A percentile compares a stretch with the other conserved stretches of the same genome.
Evolutionary conservation across 2,888 invertebrate species (phyloP).

Genomic region (Temnothorax unifasciatus): DNA sequence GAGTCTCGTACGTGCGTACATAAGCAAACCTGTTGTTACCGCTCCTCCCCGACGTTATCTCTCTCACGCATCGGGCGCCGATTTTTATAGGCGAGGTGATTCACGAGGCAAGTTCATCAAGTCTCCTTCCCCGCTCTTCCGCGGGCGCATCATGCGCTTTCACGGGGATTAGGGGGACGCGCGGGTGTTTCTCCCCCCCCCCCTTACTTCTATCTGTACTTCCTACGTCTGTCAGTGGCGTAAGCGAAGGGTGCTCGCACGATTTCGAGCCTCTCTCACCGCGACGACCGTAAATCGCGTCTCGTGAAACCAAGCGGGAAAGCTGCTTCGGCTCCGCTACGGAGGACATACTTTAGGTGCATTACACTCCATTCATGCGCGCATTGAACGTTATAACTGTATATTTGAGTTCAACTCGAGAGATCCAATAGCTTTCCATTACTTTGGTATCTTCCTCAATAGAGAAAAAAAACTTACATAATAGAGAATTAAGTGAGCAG

Average conservation of each 20-base stretch:
- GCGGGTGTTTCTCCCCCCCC: neutral
- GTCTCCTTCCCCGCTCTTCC: constrained; percentile 71
- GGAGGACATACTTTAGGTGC: constrained; percentile 46
- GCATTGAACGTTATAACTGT: constrained; percentile 42
- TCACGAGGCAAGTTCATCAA: constrained; percentile 82
- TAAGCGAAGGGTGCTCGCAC: constrained; percentile 36
- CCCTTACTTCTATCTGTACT: constrained; percentile 53
- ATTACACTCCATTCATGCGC: constrained; percentile 54
- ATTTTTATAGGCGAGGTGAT: constrained; percentile 79
- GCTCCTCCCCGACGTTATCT: constrained; percentile 80
- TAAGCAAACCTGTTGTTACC: constrained; percentile 81
- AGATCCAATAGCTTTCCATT: constrained; percentile 29
- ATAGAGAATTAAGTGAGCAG: neutral
- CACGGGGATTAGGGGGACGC: constrained; percentile 71
- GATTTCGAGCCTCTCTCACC: constrained; percentile 38
- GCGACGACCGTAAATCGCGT: constrained; percentile 37
- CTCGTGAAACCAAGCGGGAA: constrained; percentile 20
- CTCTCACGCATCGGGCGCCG: constrained; percentile 78
- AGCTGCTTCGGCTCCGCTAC: constrained; percentile 22
- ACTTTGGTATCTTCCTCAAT: constrained; percentile 10
- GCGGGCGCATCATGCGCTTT: constrained; percentile 71
- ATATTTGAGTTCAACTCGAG: constrained; percentile 36
- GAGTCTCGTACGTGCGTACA: constrained; percentile 72
- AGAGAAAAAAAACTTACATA: neutral
- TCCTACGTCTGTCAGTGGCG: constrained; percentile 45